These are phyloP conservation scores for Araneus ventricosus DNA, from an alignment of 1,140 invertebrate species.

Conservation along the genomic window DNA sequence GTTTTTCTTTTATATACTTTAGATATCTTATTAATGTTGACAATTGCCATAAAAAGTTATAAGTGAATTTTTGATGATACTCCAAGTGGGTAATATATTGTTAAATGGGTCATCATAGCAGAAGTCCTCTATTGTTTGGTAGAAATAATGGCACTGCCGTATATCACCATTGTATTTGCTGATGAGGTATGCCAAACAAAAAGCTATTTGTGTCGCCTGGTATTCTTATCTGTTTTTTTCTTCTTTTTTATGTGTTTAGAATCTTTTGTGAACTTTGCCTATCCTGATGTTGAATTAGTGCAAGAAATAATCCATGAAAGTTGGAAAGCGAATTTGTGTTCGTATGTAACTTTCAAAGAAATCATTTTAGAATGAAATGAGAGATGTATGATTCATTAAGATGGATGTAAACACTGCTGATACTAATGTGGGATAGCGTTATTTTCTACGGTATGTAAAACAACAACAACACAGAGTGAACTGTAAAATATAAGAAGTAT, in stretches of 20 bases:
- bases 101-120: background rate
- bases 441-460: too few species aligned
- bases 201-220: background rate
- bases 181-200: background rate
- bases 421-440: too few species aligned
- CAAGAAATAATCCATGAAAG: too few species aligned
- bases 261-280: background rate
- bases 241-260: background rate
- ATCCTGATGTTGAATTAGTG: background rate
- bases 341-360: too few species aligned
- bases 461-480: too few species aligned
- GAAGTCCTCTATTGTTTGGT: background rate
- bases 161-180: background rate
- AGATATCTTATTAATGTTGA: too few species aligned
- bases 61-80: background rate
- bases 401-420: too few species aligned
- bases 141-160: background rate
- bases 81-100: background rate
- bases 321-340: too few species aligned
- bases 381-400: too few species aligned
- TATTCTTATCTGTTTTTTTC: background rate
- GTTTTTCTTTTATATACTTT: background rate
- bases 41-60: background rate
- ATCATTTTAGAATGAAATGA: too few species aligned
- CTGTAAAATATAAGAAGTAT: too few species aligned